Evolutionary conservation across 1,140 invertebrate species (phyloP).

Genomic region (Drosophila bipectinata): DNA sequence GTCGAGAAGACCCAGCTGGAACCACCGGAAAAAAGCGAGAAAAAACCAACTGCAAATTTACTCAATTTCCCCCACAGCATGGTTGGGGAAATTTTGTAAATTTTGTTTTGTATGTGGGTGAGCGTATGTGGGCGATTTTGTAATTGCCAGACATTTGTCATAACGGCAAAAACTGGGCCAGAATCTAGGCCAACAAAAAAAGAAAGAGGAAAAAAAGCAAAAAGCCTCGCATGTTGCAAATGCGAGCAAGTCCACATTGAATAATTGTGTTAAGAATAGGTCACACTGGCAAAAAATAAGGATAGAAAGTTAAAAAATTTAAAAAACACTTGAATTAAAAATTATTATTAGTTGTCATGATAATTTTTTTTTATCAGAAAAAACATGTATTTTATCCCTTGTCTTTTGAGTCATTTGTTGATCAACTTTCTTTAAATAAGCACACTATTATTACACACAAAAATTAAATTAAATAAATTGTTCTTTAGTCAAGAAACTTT

Average conservation of each 20-base stretch:
- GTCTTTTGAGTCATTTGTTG: too few relatives aligned
- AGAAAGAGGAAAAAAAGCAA: not conserved
- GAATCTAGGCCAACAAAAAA: conserved; percentile 14
- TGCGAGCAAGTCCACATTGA: not conserved
- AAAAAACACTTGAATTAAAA: too few relatives aligned
- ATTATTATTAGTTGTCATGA: too few relatives aligned
- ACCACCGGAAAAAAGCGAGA: conserved; percentile 20
- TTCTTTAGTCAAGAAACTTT: not conserved
- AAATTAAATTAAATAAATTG: not conserved
- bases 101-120: conserved; percentile 38
- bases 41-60: conserved; percentile 54
- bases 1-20: conserved; percentile 47
- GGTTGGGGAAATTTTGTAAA: conserved; percentile 61
- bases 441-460: not conserved
- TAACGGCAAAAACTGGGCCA: conserved; percentile 24
- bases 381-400: too few relatives aligned
- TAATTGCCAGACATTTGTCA: conserved; percentile 58
- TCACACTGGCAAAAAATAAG: not conserved
- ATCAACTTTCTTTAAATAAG: not conserved
- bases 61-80: conserved; percentile 38
- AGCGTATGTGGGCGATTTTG: conserved; percentile 9
- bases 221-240: not conserved
- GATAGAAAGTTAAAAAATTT: too few relatives aligned
- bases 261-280: not conserved
- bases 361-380: too few relatives aligned